A percentile compares a stretch with the other conserved stretches of the same genome.
Conservation (phyloP, 2,888 invertebrate species). For the Drosophila demipolita region DNA sequence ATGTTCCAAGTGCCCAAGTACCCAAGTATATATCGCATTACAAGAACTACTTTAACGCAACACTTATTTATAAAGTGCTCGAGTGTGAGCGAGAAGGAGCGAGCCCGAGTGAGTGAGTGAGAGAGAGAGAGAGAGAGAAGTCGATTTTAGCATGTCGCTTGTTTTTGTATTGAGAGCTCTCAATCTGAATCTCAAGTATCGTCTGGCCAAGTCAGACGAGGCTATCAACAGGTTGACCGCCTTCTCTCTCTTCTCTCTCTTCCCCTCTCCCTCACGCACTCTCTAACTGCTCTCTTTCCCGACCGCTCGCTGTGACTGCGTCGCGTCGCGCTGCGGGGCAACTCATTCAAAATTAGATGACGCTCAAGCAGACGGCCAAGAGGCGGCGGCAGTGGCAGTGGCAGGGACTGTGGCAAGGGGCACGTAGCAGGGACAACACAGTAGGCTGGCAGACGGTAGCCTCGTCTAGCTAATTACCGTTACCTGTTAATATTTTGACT, state of each 20-base stretch:
- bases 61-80: constrained; percentile 34
- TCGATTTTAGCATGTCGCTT: constrained; percentile 43
- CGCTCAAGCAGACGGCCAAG: constrained; percentile 10
- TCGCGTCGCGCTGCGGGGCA: constrained; percentile 67
- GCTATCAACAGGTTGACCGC: constrained; percentile 74
- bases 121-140: not conserved
- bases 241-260: constrained; percentile 9
- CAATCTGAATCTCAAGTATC: constrained; percentile 75
- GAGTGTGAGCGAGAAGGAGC: not conserved
- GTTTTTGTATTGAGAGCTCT: constrained; percentile 58
- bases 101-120: constrained; percentile 3
- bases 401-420: not conserved
- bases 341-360: constrained; percentile 69
- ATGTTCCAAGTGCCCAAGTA: not conserved
- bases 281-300: not conserved
- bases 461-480: constrained; percentile 73
- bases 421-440: not conserved
- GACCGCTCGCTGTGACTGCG: constrained; percentile 48
- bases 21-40: constrained; percentile 44
- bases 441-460: constrained; percentile 63
- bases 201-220: constrained; percentile 50
- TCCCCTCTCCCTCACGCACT: constrained; percentile 2
- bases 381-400: not conserved
- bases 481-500: constrained; percentile 73
- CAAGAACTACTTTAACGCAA: constrained; percentile 53